Base-by-base conservation (phyloP, 1,140 invertebrate genomes). In the Chironomus striatipennis region DNA sequence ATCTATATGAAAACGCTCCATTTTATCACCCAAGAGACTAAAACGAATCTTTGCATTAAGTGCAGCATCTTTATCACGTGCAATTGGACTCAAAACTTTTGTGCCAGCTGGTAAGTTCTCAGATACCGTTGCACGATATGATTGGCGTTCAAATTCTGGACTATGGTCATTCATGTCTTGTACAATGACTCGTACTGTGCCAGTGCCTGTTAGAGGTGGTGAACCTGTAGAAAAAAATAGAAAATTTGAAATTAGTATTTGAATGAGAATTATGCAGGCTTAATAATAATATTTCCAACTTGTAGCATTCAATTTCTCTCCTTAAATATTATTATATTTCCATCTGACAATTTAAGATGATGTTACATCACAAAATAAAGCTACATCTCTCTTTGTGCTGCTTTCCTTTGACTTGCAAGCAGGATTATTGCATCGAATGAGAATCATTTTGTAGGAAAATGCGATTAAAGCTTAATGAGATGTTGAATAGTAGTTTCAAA, bases 91-190 rank as follows among this genome's bases (percentile, higher is more conserved):
- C 2, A 92, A 82, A 9, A 96, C 89, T 77, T 88, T 86, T 0
- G 91, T 90, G 24, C 90, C 92, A 9, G 86, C 78, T 0, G 89
- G 86, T 43, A 89, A 84, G 81, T 96, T 95, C 84, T 97, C 95
- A 73, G 86, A 85, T 0, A 96, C 88, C 24, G 81, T 87, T 0
- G 91, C 89, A 77, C 87, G 86, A 81, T 95, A 96, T 24, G 90
- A 89, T 78, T 91, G 89, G 75, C 91, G 85, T 77, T 89, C 89
- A 79, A 94, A 94, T 77, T 91, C 88, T 0, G 96, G 96, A 78
- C 88, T 90, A 81, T 97, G 94, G 82, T 98, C 96, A 81, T 98
- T 98, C 42, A 95, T 90, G 81, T 98, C 96, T 82, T 95, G 89
- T 6, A 99, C 94, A 72, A 95, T 85, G 47, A 99, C 89, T 77